These are phyloP conservation scores for Galerucella pusilla DNA, from an alignment of 2,888 invertebrate genomes.

Conservation along the genomic window DNA sequence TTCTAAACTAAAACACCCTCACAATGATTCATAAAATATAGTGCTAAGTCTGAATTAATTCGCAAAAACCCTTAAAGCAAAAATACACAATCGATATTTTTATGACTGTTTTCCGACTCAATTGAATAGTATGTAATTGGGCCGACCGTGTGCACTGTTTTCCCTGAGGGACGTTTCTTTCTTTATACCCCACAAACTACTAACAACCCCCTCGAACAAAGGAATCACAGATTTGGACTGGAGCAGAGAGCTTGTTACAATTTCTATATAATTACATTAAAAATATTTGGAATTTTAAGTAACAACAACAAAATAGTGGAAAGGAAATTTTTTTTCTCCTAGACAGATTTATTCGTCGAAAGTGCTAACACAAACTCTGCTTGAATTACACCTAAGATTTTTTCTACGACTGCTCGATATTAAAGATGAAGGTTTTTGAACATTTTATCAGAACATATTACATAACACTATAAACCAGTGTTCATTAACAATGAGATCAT, in stretches of 20 bases:
- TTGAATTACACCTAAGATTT: too few species aligned
- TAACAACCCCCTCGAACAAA: not conserved
- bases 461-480: too few species aligned
- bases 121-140: conserved; percentile 31
- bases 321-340: too few species aligned
- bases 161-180: conserved; percentile 21
- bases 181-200: conserved; percentile 11
- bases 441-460: too few species aligned
- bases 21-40: not conserved
- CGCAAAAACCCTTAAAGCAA: conserved; percentile 7
- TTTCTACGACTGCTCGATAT: too few species aligned
- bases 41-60: conserved; percentile 8
- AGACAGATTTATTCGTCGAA: too few species aligned
- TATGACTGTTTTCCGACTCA: conserved; percentile 23
- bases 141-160: conserved; percentile 26
- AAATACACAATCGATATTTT: conserved; percentile 12
- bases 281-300: not conserved
- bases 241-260: not conserved
- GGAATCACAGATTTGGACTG: conserved; percentile 9
- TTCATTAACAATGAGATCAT: too few species aligned
- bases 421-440: too few species aligned
- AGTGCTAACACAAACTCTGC: too few species aligned
- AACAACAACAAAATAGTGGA: too few species aligned
- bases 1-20: conserved; percentile 1
- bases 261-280: not conserved